Evolutionary conservation across 2,797 vertebrate genomes (phyloP), one percentile per base, ranked within the genome.

Genomic region (Megaceryle alcyon): DNA sequence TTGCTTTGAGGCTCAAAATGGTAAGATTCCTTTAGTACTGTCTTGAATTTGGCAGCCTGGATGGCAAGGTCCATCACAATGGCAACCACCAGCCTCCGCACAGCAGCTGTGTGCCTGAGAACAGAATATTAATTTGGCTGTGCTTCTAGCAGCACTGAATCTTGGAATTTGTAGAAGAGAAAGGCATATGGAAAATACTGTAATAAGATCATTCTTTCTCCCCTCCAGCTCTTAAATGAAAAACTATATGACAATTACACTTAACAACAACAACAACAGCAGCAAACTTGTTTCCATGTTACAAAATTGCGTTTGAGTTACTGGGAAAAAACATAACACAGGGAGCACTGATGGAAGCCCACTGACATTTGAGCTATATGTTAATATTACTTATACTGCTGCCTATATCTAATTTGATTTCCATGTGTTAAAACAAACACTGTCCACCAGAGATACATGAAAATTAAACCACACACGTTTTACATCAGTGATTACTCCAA

Each of bases 401-500:
- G 29, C 77, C 82, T 65, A 44, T 66, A 90, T 41, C 31, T 49
- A 84, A 79, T 57, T 80, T 49, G 53, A 84, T 77, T 84, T 72
- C 63, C 76, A 70, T 20, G 37, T 63, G 44, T 66, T 92, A 82
- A 80, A 95, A 75, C 7, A 81, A 72, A 71, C 80, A 87, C 37
- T n/a, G 63, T 86, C 29, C 68, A 49, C 65, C 46, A 71, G 39
- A 73, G 28, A 60, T 26, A 82, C 5, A 37, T 56, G 39, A 39
- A 39, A 92, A 76, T 86, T 91, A 88, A 59, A 44, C 64, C 57
- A 89, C 64, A 29, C 10, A 5, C 20, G 82, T 85, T 94, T 97
- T 78, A 87, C 86, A 66, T 33, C 83, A 78, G 77, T 60, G 35
- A 92, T 83, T 92, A 82, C 49, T 56, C 37, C 86, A 37, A 86